A percentile compares a stretch with the other conserved stretches of the same genome.
phyloP scores from a whole-genome alignment of 1,140 invertebrate species.

The Drosophila watanabei region DNA sequence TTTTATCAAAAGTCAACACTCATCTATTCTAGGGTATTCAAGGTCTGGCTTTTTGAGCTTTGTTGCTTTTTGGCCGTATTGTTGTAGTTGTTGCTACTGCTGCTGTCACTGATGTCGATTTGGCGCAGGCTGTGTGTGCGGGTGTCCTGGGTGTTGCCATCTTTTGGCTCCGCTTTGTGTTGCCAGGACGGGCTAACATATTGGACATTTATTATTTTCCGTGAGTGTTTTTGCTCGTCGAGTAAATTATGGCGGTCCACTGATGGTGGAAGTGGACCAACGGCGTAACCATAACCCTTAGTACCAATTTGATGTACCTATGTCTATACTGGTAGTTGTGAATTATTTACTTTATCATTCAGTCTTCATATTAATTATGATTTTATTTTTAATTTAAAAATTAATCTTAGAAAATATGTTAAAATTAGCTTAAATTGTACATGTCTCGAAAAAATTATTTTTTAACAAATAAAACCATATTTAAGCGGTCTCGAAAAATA shows the following conservation, averaged over 20 bases:
- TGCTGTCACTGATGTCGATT: slow-evolving; percentile 60
- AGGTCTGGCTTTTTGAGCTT: slow-evolving; percentile 6
- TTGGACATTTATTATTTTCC: slow-evolving; percentile 84
- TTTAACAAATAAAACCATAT: no score
- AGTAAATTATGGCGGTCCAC: slow-evolving; percentile 67
- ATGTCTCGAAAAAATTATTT: no score
- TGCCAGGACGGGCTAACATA: slow-evolving; percentile 77
- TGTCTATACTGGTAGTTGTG: no score
- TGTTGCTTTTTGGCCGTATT: slow-evolving; percentile 15
- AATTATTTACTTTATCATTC: neutral
- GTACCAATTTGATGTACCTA: slow-evolving; percentile 1
- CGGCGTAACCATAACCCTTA: neutral
- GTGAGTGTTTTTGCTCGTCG: slow-evolving; percentile 82
- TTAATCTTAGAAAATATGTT: neutral
- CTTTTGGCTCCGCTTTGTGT: slow-evolving; percentile 62
- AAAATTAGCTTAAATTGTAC: neutral
- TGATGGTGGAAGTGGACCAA: slow-evolving; percentile 23
- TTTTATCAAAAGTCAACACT: neutral
- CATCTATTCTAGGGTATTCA: slow-evolving; percentile 1
- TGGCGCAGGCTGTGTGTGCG: slow-evolving; percentile 42
- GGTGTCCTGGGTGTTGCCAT: slow-evolving; percentile 57
- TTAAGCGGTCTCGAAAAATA: neutral
- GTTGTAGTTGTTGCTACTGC: slow-evolving; percentile 25
- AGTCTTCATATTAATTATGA: neutral
- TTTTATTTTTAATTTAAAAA: no score